A percentile compares a stretch with the other conserved stretches of the same genome.
Conservation (phyloP, 2,797 vertebrate genomes). For the Calcarius lapponicus region DNA sequence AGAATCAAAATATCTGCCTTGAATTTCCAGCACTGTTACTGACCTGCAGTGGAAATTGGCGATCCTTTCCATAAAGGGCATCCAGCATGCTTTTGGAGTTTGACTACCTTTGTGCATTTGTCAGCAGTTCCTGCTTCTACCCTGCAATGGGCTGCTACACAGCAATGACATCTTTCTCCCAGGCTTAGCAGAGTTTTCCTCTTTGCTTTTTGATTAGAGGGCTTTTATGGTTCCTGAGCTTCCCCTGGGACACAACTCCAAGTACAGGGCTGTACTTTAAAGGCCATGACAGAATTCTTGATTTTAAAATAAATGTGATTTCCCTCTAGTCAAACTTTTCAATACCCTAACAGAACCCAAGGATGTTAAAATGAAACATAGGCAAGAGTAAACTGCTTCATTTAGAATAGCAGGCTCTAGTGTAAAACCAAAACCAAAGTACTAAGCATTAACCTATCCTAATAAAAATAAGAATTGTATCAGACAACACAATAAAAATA, state of each 20-base stretch:
- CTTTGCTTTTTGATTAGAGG: conserved; percentile 6
- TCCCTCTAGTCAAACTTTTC: conserved; percentile 16
- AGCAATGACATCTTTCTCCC: background rate
- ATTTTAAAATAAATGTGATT: conserved; percentile 4
- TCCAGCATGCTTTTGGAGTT: background rate
- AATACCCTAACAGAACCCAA: background rate
- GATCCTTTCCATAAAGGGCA: background rate
- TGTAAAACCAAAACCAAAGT: background rate
- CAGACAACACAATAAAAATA: background rate
- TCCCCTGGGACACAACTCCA: conserved; percentile 12
- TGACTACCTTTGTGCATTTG: background rate
- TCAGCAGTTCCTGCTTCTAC: background rate
- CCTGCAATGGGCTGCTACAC: background rate
- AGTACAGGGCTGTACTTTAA: background rate
- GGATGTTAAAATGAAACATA: background rate
- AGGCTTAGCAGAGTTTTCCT: background rate
- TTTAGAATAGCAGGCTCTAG: background rate
- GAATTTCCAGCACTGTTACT: background rate
- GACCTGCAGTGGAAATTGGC: background rate
- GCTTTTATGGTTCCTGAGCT: background rate
- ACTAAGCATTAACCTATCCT: background rate
- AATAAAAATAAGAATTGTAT: background rate
- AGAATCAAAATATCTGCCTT: background rate
- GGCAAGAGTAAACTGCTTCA: background rate
- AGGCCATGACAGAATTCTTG: background rate